Evolutionary conservation across 1,140 invertebrate genomes (phyloP).

Genomic region (Oedothorax gibbosus): DNA sequence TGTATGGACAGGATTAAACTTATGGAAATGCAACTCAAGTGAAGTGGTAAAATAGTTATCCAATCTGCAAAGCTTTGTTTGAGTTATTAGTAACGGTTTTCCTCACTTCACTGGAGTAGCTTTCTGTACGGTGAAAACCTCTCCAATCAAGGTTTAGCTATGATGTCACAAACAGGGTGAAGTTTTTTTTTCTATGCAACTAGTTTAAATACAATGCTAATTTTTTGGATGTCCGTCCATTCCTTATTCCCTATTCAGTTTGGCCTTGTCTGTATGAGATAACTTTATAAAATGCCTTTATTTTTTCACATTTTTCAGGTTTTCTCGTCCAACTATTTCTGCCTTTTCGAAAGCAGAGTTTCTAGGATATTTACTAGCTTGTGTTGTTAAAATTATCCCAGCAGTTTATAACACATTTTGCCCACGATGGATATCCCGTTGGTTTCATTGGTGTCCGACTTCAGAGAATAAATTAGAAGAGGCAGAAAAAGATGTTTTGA

Average conservation of each 20-base stretch:
- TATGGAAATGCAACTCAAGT: too few species aligned
- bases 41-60: too few species aligned
- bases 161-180: too few species aligned
- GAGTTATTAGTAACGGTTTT: too few species aligned
- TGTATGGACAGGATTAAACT: too few species aligned
- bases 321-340: slow-evolving; percentile 9
- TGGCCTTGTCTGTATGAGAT: neutral
- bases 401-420: slow-evolving; percentile 70
- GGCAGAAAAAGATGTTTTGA: slow-evolving; percentile 86
- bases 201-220: too few species aligned
- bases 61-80: too few species aligned
- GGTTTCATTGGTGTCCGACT: slow-evolving; percentile 84
- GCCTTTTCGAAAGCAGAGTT: slow-evolving; percentile 41
- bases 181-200: too few species aligned
- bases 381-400: slow-evolving; percentile 26
- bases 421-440: slow-evolving; percentile 64
- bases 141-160: too few species aligned
- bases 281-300: neutral
- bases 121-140: too few species aligned
- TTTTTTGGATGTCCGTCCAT: too few species aligned
- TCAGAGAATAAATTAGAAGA: slow-evolving; percentile 82
- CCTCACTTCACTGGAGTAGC: too few species aligned
- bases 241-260: neutral
- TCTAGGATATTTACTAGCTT: slow-evolving; percentile 19
- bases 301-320: slow-evolving; percentile 25